Base-by-base conservation (phyloP, 2,888 invertebrate genomes). In the Patella pellucida region DNA sequence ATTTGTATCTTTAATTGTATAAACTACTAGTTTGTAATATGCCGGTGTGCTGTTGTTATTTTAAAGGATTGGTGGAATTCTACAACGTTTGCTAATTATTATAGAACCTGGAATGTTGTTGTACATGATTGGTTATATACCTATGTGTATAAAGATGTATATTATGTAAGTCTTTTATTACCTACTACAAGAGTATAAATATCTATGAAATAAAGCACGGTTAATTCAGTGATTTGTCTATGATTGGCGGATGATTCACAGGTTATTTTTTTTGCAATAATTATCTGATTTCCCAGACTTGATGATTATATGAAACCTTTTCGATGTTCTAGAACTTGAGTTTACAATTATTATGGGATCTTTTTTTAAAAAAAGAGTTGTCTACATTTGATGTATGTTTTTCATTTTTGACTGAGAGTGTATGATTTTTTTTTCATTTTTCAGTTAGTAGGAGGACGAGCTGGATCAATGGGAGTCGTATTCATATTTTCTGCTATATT, bases 41-140 rank as follows among this genome's bases (percentile, higher is more conserved):
- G 14, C 19, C 12, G 51, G 19, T 41, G 9, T 41, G 41, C 41
- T 41, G 15, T 14, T 51, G 27, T 76, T 78, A 12, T 70, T 75
- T 78, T 76, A 9, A 74, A 97, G 94, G 96, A 96, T 87, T 98
- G 98, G 98, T 98, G 98, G 98, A 97, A 96, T 74, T 94, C 95
- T 2, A 94, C 94, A 0, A 94, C 94, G n/a, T 97, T 94, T 91
- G 94, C 94, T 0, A 93, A 92, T 16, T 98, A 95, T 91, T 98
- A 96, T 91, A 94, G 97, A n/a, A 95, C 95, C 5, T 98, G 98
- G 98, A 99, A 99, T 90, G 93, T 96, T 19, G 95, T 98, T 0
- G 97, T 98, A 0, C 96, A 98, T 89, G 96, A 97, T 83, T 99
- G 97, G 97, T 93, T 98, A 0, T 95, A 96, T 85, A 94, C 94